Conservation (phyloP, 2,888 invertebrate species). For the Atrina japonica region DNA sequence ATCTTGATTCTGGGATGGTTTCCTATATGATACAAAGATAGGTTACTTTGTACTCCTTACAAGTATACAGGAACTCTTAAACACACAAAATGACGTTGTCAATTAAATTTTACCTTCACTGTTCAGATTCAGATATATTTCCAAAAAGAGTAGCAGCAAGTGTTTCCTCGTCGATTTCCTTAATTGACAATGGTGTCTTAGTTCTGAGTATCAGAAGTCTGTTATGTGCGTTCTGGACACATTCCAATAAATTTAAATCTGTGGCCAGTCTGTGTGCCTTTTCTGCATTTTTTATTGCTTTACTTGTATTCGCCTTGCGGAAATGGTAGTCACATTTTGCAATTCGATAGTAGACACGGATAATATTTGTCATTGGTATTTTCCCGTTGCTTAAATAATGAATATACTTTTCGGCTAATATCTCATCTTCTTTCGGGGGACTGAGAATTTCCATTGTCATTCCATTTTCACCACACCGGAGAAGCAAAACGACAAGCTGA, state of each 20-base stretch:
- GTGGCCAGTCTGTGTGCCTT: constrained; percentile 42
- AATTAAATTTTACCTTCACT: too few species aligned
- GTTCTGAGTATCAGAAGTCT: too few species aligned
- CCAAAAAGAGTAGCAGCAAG: too few species aligned
- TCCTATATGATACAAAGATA: too few species aligned
- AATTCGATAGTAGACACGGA: constrained; percentile 51
- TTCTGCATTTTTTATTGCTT: constrained; percentile 52
- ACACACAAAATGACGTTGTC: too few species aligned
- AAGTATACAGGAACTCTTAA: too few species aligned
- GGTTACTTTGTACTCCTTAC: too few species aligned
- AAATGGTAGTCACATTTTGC: constrained; percentile 57
- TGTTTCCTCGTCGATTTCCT: too few species aligned
- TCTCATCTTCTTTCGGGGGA: constrained; percentile 43
- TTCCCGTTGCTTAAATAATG: constrained; percentile 51
- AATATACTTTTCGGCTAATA: constrained; percentile 45
- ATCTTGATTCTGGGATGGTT: too few species aligned
- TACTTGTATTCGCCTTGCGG: constrained; percentile 35
- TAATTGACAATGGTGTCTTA: too few species aligned
- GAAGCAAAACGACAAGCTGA: constrained; percentile 46
- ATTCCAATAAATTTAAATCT: constrained; percentile 50
- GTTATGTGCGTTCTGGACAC: too few species aligned
- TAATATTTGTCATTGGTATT: constrained; percentile 50
- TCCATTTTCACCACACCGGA: constrained; percentile 56
- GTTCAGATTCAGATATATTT: too few species aligned
- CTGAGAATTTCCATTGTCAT: constrained; percentile 46